A percentile compares a stretch with the other conserved stretches of the same genome.
phyloP scores from a whole-genome alignment of 2,888 invertebrate genomes.

The Ophion ellenae region DNA sequence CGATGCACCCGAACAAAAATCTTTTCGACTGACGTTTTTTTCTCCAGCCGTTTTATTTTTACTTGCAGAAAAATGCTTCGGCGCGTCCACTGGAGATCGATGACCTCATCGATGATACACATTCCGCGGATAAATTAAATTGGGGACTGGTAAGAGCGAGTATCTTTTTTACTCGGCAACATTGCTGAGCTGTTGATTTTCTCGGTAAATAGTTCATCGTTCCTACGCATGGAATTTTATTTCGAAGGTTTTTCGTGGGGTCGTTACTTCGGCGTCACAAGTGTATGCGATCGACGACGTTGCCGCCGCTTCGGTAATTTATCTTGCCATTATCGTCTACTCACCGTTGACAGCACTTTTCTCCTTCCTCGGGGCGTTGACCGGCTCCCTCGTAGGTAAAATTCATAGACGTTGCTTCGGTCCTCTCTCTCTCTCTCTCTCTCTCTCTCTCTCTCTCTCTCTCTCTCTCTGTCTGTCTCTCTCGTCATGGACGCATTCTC shows the following conservation, averaged over 20 bases:
- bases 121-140: conserved; percentile 70
- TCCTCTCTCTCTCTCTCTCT: too few relatives aligned
- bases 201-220: background rate
- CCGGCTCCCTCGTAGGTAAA: conserved; percentile 81
- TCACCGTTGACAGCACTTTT: conserved; percentile 82
- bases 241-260: conserved; percentile 81
- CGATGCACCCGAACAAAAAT: background rate
- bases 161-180: background rate
- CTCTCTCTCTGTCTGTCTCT: too few relatives aligned
- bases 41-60: conserved; percentile 3
- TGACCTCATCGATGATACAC: conserved; percentile 68
- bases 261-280: conserved; percentile 82
- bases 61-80: conserved; percentile 78
- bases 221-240: background rate
- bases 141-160: conserved; percentile 81
- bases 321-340: conserved; percentile 81
- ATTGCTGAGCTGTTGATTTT: background rate
- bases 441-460: too few relatives aligned
- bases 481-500: too few relatives aligned
- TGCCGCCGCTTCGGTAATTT: conserved; percentile 80
- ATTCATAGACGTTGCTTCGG: background rate
- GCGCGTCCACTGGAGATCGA: conserved; percentile 68
- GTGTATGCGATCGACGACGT: conserved; percentile 81
- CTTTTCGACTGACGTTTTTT: background rate
- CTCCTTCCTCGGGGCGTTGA: conserved; percentile 80